Evolutionary conservation across 2,797 vertebrate genomes (phyloP), one percentile per base, ranked within the genome.

Genomic region (Pagetopsis macropterus): DNA sequence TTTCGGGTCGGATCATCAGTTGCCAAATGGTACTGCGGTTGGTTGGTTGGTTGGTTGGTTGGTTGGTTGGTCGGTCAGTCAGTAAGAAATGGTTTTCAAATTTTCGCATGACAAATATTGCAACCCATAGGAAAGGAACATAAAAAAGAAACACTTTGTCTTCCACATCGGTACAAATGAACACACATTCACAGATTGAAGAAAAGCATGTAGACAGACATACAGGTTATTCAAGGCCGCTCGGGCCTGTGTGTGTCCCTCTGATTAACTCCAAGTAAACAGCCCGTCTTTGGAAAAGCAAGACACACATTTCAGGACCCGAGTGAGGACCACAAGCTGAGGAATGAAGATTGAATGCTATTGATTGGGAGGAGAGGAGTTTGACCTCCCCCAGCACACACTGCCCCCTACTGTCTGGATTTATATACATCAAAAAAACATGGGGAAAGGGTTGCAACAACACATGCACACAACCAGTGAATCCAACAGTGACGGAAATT

Each of bases 231-330:
- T 82, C 75, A 80, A 85, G 89, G 85, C 82, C 84, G 33, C 85
- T 85, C 87, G 73, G 84, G 82, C 85, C 91, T 88, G 89, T 65
- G 89, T 91, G 88, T 86, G 91, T 93, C 92, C 89, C 89, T 93
- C 89, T 94, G 93, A 94, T 94, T 93, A 94, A 92, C 92, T 93
- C 92, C 92, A 92, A 93, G 88, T 91, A 88, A 93, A 93, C 92
- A 92, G 79, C 92, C 91, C 78, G 89, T 91, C 91, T 91, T 93
- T 92, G 92, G 91, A 93, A 93, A 92, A 93, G 91, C 91, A 93
- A 89, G 92, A 93, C 92, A 91, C 91, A 92, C 89, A 71, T 84
- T 88, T 88, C 89, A 89, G 87, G 85, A 90, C 88, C 89, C 84
- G 76, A 89, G 87, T 76, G 64, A 78, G 82, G 83, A 85, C 88